Evolutionary conservation across 2,113 vertebrate species (phyloP), one percentile per base, ranked within the genome.

Genomic region (Malurus melanocephalus): DNA sequence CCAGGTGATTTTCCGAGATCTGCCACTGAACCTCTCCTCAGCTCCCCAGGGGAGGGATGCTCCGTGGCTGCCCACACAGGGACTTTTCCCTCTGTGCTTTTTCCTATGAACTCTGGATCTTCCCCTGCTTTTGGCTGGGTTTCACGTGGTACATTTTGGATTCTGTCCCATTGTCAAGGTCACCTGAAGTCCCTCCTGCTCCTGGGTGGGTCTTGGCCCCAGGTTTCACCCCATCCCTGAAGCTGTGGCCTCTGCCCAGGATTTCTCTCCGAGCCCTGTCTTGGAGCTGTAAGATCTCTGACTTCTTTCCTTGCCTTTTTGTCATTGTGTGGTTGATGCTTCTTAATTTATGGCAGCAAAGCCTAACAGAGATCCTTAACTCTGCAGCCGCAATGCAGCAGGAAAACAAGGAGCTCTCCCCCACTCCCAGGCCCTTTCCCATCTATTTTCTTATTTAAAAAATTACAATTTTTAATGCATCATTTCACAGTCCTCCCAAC

Each of bases 201-300:
- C n/a, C 7, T 0, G 6, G 30, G 46, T 30, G 8, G 49, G 2
- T 13, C 59, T 8, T 2, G 19, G 35, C 15, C 57, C n/a, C 16
- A 0, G 43, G 32, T 32, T 33, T 32, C 5, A 1, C 27, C 35
- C 76, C 3, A 0, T 11, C 6, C 0, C 64, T 16, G 11, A 2
- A 13, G 38, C 32, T 11, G 11, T 46, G 71, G 26, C 68, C 59
- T 52, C 62, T 27, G 73, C 71, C 13, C 0, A 0, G 71, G 38
- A 35, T 6, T 35, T 2, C 45, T 6, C 20, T 6, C 2, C 0
- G 38, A 61, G 33, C 52, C 32, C 79, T 7, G 24, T 2, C 28
- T 10, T 2, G 14, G 40, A 71, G 67, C 84, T 56, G 24, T 1
- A 1, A 23, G 38, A 28, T 19, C 55, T 64, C 42, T 1, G 13